Evolutionary conservation across 2,888 invertebrate species (phyloP), one percentile per base, ranked within the genome.

Genomic region (Frankliniella intonsa): DNA sequence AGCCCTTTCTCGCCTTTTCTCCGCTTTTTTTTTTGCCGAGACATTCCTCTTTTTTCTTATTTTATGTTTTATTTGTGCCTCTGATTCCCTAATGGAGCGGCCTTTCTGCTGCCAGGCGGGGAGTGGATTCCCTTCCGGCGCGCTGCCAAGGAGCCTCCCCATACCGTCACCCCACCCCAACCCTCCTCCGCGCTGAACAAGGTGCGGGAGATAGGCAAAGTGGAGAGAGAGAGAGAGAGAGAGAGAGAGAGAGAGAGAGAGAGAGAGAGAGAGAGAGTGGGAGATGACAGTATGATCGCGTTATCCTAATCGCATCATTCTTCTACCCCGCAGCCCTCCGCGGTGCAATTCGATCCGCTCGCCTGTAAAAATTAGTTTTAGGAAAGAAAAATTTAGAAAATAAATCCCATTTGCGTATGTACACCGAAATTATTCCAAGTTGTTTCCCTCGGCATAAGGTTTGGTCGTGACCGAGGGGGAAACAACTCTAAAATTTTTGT

Each of bases 221-320:
- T 17, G 3, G 55, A 14, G 55, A 17, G 55, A 55, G 55, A 55
- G 55, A 55, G 55, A 55, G 62, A 62, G 62, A 62, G 62, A 62
- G 14, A 62, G 62, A 62, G 62, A 62, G 62, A 62, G 62, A 62
- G 62, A 62, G 62, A 62, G 62, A 62, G 62, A 62, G 62, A 62
- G 62, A 62, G 62, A 55, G 55, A 55, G 55, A 55, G 55, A 55
- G 55, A 55, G 55, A 55, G 55, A 55, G 55, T 5, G 55, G 17
- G 55, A 55, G 55, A 55, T 38, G 38, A 38, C 38, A 38, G 38
- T 38, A 38, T 38, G 38, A 38, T 38, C 38, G 38, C 38, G 38
- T 38, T 38, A 38, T 38, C 38, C 38, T 38, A 38, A 38, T 38
- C 38, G 38, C 38, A 38, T 38, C 38, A 38, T 38, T 38, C 38